A percentile compares a stretch with the other conserved stretches of the same genome.
Conservation (phyloP, 2,797 vertebrate species). For the Hozukius guyotensis region DNA sequence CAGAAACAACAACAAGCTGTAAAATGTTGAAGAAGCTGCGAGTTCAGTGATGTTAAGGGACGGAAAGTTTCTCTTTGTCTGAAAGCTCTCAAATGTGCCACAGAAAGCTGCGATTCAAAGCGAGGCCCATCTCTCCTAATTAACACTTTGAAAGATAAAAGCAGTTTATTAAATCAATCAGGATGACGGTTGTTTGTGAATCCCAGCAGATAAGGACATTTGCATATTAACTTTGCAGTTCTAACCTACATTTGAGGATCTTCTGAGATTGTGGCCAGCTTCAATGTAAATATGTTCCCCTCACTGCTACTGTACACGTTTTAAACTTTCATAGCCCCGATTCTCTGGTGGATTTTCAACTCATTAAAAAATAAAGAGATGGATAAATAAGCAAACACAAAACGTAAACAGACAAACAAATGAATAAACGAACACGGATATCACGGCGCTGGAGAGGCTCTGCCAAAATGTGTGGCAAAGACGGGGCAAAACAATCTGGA, state of each 20-base stretch:
- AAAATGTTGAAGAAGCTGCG: slow-evolving; percentile 11
- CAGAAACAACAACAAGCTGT: slow-evolving; percentile 29
- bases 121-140: slow-evolving; percentile 96
- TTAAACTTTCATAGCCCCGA: slow-evolving; percentile 82
- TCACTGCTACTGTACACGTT: slow-evolving; percentile 85
- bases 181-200: slow-evolving; percentile 98
- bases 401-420: slow-evolving; percentile 79
- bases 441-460: slow-evolving; percentile 32
- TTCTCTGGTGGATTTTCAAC: slow-evolving; percentile 77
- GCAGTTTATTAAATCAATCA: slow-evolving; percentile 99
- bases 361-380: slow-evolving; percentile 83
- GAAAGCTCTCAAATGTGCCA: slow-evolving; percentile 85
- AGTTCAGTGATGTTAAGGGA: slow-evolving; percentile 55
- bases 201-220: slow-evolving; percentile 99
- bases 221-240: slow-evolving; percentile 98
- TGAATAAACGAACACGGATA: slow-evolving; percentile 66
- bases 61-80: slow-evolving; percentile 83
- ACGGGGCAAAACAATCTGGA: slow-evolving; percentile 53
- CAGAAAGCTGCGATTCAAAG: slow-evolving; percentile 86
- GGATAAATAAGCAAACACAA: slow-evolving; percentile 78
- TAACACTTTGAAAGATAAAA: slow-evolving; percentile 99
- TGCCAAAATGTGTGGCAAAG: slow-evolving; percentile 49
- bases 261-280: slow-evolving; percentile 90
- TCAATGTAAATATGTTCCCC: slow-evolving; percentile 92
- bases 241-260: slow-evolving; percentile 98